These are phyloP conservation scores for Diadegma fenestrale DNA, from an alignment of 2,888 invertebrate genomes.

Conservation along the genomic window DNA sequence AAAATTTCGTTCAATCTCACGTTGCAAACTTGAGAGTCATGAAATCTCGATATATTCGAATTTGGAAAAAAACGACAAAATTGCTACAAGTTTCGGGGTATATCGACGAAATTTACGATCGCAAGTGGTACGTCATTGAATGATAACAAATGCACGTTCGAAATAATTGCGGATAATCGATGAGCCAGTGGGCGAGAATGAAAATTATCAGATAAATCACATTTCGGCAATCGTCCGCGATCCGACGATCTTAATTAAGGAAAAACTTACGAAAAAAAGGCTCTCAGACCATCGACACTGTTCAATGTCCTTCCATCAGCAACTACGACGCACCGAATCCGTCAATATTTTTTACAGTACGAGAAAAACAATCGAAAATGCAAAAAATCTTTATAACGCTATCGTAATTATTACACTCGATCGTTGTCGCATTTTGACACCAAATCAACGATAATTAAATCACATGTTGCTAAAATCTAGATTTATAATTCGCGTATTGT, in stretches of 20 bases:
- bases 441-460: slow-evolving; percentile 14
- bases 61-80: background rate
- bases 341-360: slow-evolving; percentile 62
- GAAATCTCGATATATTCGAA: slow-evolving; percentile 9
- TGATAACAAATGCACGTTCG: background rate
- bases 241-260: slow-evolving; percentile 42
- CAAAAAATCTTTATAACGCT: slow-evolving; percentile 41
- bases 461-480: slow-evolving; percentile 28
- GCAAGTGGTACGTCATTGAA: slow-evolving; percentile 30
- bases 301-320: slow-evolving; percentile 53
- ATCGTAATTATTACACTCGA: slow-evolving; percentile 31
- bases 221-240: slow-evolving; percentile 54
- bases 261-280: slow-evolving; percentile 6
- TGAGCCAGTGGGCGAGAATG: slow-evolving; percentile 14
- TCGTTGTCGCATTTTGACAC: slow-evolving; percentile 11
- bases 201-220: slow-evolving; percentile 35
- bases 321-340: slow-evolving; percentile 43
- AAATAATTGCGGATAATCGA: slow-evolving; percentile 44
- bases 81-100: background rate
- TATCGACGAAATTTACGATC: background rate
- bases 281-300: slow-evolving; percentile 27
- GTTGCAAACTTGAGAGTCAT: too few relatives aligned
- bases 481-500: slow-evolving; percentile 22
- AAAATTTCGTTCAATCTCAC: too few relatives aligned
- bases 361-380: slow-evolving; percentile 1